A percentile compares a stretch with the other conserved stretches of the same genome.
phyloP scores from a whole-genome alignment of 2,888 invertebrate species.

The Anorthoa munda region DNA sequence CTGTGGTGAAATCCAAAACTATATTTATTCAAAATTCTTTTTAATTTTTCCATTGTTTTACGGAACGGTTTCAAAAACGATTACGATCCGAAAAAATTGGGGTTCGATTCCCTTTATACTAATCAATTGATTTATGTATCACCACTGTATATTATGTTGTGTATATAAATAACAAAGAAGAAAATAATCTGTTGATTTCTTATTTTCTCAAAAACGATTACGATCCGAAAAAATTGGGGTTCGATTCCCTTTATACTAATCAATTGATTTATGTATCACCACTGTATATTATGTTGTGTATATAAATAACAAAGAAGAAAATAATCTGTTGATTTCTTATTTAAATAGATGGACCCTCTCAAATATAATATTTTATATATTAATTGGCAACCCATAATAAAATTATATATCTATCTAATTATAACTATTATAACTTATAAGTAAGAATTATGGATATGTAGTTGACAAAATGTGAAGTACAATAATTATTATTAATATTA shows the following conservation, averaged over 20 bases:
- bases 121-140: background rate
- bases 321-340: background rate
- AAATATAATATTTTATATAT: slow-evolving; percentile 12
- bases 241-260: slow-evolving; percentile 27
- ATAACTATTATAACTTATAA: slow-evolving; percentile 38
- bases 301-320: background rate
- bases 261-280: background rate
- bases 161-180: background rate
- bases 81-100: background rate
- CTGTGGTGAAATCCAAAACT: too few relatives aligned
- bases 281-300: background rate
- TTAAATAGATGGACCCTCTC: background rate
- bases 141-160: background rate
- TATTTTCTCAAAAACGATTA: background rate
- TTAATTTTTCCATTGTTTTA: background rate
- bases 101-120: slow-evolving; percentile 37
- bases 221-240: slow-evolving; percentile 1
- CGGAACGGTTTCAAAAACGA: background rate
- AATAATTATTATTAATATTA: slow-evolving; percentile 68
- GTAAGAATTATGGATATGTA: background rate
- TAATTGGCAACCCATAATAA: slow-evolving; percentile 31
- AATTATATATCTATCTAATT: slow-evolving; percentile 32
- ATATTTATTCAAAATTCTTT: background rate
- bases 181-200: too few relatives aligned
- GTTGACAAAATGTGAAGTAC: slow-evolving; percentile 17